Base-by-base conservation (phyloP, 2,888 invertebrate genomes). In the Argynnis bischoffii region DNA sequence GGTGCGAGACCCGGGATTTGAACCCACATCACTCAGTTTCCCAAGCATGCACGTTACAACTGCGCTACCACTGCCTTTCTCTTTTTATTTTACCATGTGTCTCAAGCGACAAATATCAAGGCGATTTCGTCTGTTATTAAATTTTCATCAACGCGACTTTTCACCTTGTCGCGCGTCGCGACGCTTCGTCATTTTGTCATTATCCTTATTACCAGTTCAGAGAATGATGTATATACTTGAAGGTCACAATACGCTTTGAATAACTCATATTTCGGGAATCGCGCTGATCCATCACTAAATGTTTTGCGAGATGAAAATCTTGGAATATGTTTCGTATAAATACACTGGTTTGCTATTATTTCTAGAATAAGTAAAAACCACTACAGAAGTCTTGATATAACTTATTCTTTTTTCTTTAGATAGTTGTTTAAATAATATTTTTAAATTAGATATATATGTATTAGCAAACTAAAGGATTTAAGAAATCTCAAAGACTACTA, bases 171-270 rank as follows among this genome's bases (percentile, higher is more conserved):
- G 35, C 26, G 26, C 57, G 57, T 46, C 54, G 8, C 26, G 41
- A 26, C 61, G 13, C 53, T 57, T 57, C 64, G 64, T 8, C 35
- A 11, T 64, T 31, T 41, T 64, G 63, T 54, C 51, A 64, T 63
- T 64, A 48, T 50, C 66, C 69, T 69, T 63, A 69, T 71, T 64
- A 69, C 66, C 55, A 59, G 55, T 66, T 66, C 66, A 55, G 55
- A 65, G 68, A 70, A 70, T 65, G 70, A 68, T 61, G 61, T 54
- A 56, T 64, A 57, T 50, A 59, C 41, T 21, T 18, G 67, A 70
- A 70, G 70, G 70, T 67, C 70, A 55, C 46, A 18, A 35, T 70
- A 15, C 31, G 51, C 51, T 64, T 64, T 54, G 61, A 70, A 70
- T 68, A 64, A 68, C 70, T 67, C 48, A n/a, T 46, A 21, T 67